Evolutionary conservation across 2,113 vertebrate species (phyloP), one percentile per base, ranked within the genome.

Genomic region (Periophthalmodon schlosseri): DNA sequence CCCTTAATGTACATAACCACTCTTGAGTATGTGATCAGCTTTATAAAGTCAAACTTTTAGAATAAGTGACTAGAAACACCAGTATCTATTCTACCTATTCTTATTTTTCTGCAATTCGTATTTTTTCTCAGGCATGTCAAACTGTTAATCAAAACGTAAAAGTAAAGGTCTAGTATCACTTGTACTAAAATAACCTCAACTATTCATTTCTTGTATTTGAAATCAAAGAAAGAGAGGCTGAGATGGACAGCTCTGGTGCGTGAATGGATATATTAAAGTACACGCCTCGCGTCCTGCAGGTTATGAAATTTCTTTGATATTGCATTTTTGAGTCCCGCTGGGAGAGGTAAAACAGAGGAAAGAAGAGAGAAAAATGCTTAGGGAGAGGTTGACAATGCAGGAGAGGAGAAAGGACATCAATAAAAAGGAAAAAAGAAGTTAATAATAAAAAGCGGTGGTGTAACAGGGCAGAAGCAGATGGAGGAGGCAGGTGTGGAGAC

Each of bases 261-360:
- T 47, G 70, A 66, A 75, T 73, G 70, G 84, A 84, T 88, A 84
- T 83, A 65, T 65, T 65, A 65, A 65, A 65, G 63, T 86, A 71
- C 46, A 56, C 74, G 79, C 33, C 20, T 69, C 80, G 73, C 47
- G 77, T 78, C 66, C 83, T 82, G 79, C 81, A 81, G 84, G 78
- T 82, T 84, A 87, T 84, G 75, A 84, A 86, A 82, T 72, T 13
- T 75, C 81, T 85, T 79, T 84, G 78, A 90, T 83, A 87, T 87
- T 88, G 77, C 81, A 68, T 50, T 74, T 67, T 49, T 1, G 77
- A 76, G 64, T 75, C 83, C 74, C 77, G 50, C 81, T 21, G 73
- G 79, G 60, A 74, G 64, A 68, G 65, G 74, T 69, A 78, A 78
- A 84, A 74, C 56, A 6, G 14, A 77, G 15, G 73, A 60, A 23